Evolutionary conservation across 2,888 invertebrate species (phyloP).

Genomic region (Patella depressa): DNA sequence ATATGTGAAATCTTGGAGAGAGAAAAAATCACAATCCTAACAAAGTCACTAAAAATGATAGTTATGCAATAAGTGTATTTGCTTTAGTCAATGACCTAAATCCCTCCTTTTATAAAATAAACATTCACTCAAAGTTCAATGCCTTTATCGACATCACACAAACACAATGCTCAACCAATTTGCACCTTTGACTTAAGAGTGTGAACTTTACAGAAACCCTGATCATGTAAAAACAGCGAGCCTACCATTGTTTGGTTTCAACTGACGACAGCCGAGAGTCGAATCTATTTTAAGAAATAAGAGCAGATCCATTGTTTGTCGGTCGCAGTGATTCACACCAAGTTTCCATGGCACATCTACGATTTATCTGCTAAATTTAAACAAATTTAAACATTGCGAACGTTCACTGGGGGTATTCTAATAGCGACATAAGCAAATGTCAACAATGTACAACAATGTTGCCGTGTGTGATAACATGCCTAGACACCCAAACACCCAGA

Average conservation of each 20-base stretch:
- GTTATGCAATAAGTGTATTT: too few relatives aligned
- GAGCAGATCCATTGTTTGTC: neutral
- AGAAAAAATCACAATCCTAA: too few relatives aligned
- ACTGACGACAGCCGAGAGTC: neutral
- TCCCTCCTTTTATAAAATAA: too few relatives aligned
- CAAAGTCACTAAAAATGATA: too few relatives aligned
- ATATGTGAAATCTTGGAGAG: too few relatives aligned
- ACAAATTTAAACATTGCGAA: neutral
- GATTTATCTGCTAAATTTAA: neutral
- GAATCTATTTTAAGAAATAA: slow-evolving; percentile 5
- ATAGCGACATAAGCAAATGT: neutral
- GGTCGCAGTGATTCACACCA: neutral
- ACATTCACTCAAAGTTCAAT: too few relatives aligned
- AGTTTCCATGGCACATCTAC: neutral
- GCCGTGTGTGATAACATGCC: neutral
- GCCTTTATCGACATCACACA: too few relatives aligned
- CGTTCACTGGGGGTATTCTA: neutral
- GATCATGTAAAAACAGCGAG: neutral
- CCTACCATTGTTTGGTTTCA: neutral
- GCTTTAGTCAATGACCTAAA: too few relatives aligned
- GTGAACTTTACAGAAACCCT: slow-evolving; percentile 5
- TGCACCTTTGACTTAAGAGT: slow-evolving; percentile 1
- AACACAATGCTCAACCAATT: neutral
- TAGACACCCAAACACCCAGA: too few relatives aligned
- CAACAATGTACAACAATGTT: neutral